phyloP scores from a whole-genome alignment of 1,140 invertebrate genomes.

The Tetraneura akinire region DNA sequence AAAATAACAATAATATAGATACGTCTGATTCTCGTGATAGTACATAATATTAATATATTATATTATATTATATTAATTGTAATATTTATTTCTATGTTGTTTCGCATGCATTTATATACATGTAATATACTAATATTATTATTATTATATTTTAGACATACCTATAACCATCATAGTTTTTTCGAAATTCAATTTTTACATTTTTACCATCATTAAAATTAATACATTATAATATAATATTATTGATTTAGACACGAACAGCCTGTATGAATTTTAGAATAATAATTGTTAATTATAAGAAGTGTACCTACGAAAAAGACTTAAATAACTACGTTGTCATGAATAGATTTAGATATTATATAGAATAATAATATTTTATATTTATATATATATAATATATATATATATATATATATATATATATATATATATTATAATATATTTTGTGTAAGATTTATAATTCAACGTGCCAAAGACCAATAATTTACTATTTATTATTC shows the following conservation, averaged over 20 bases:
- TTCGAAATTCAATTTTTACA: no score
- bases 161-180: neutral
- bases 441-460: conserved; percentile 32
- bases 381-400: no score
- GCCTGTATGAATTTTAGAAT: neutral
- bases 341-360: conserved; percentile 13
- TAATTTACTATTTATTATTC: conserved; percentile 37
- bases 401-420: no score
- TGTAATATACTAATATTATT: neutral
- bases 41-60: neutral
- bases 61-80: neutral
- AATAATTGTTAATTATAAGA: neutral
- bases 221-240: no score
- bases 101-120: neutral
- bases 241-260: no score
- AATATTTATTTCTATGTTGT: no score
- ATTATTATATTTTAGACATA: neutral
- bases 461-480: conserved; percentile 45
- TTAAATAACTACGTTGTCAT: conserved; percentile 3
- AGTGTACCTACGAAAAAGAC: neutral
- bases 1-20: neutral
- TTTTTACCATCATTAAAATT: no score
- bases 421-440: conserved; percentile 11
- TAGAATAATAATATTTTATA: neutral
- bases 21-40: neutral